Percentiles rank a stretch among this genome's conserved stretches.
Conservation (phyloP, 2,113 vertebrate genomes). For the Antechinus flavipes region DNA sequence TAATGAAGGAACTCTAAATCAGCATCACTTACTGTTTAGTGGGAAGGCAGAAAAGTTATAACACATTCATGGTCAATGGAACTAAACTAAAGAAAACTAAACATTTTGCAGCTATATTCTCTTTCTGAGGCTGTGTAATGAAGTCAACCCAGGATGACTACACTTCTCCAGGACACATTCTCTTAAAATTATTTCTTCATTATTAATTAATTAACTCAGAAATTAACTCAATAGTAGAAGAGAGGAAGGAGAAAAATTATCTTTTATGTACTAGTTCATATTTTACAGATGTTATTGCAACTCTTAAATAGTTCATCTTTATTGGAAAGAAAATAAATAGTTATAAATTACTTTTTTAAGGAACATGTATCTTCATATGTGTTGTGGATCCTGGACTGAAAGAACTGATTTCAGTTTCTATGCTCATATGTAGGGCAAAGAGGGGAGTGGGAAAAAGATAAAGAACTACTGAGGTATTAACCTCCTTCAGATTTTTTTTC, state of each 20-base stretch:
- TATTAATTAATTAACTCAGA: not conserved
- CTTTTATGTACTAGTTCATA: not conserved
- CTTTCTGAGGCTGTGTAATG: not conserved
- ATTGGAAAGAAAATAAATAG: not conserved
- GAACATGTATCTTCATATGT: not conserved
- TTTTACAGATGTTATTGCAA: not conserved
- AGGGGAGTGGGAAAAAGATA: not conserved
- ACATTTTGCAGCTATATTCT: not conserved
- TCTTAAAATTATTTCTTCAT: not conserved
- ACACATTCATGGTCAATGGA: not conserved
- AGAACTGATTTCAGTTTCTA: not conserved
- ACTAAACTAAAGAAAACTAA: no score
- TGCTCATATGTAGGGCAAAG: not conserved
- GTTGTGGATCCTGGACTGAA: not conserved
- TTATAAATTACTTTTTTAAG: not conserved
- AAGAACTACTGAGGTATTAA: not conserved
- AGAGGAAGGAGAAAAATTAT: not conserved
- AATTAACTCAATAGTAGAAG: not conserved
- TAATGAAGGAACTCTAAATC: not conserved
- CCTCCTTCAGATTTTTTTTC: not conserved
- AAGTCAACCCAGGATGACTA: not conserved
- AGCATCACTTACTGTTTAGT: not conserved
- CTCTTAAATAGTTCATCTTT: not conserved
- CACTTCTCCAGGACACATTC: not conserved
- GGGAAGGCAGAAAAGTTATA: not conserved